Evolutionary conservation across 2,888 invertebrate genomes (phyloP), one percentile per base, ranked within the genome.

Genomic region (Drosophila kuntzei): DNA sequence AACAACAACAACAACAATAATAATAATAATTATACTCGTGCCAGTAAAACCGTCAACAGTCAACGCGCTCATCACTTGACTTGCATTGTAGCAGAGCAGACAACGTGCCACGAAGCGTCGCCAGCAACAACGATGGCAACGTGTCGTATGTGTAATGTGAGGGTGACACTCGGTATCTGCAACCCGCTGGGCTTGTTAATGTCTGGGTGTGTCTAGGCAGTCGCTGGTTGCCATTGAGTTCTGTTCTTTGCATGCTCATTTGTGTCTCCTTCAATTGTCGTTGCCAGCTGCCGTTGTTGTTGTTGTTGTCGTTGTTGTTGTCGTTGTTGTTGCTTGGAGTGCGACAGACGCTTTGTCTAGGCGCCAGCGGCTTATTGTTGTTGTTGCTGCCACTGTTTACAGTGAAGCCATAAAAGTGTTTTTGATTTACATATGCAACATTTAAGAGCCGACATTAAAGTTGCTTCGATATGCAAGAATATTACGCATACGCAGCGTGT

Each of bases 211-310:
- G 66, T 55, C 54, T 55, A 41, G 41, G 25, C 49, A 43, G 50
- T 57, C 61, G 58, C 11, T 67, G 61, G 64, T 57, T 59, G 65
- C 78, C 76, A 69, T 80, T 73, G 74, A 89, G 89, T 70, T 87
- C 75, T 71, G 67, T 83, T 80, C 80, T 67, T 78, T 89, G 83
- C 83, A 80, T 83, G 83, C 89, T 83, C 83, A 83, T 83, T 83
- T 83, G 70, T 89, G 83, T 87, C 87, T 75, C 43, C 89, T 84
- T 83, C 85, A 84, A 89, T 83, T 87, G 89, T 88, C 62, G 83
- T 86, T 64, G 59, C 49, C 64, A 49, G 70, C 43, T 59, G 55
- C 12, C 49, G 60, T 47, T 49, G 57, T 50, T 53, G 43, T 20
- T 76, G 60, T 29, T 64, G 50, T 49, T 67, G 68, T 46, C 59